Evolutionary conservation across 2,797 vertebrate genomes (phyloP).

Genomic region (Chrysolophus pictus): DNA sequence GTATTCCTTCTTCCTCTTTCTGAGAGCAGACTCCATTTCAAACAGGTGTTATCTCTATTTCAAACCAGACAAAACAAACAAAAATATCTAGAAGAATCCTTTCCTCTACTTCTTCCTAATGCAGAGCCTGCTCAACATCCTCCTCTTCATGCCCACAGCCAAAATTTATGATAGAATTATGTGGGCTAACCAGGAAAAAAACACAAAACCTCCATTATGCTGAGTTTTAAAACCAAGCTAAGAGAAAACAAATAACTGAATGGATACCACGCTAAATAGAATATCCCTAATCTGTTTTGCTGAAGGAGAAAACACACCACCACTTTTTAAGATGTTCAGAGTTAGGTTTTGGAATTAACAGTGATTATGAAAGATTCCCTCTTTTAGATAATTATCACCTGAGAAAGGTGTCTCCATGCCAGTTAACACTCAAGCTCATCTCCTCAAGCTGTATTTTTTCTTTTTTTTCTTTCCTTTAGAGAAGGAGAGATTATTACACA

Average conservation of each 20-base stretch:
- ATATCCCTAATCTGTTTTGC: background rate
- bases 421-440: background rate
- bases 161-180: background rate
- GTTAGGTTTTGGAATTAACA: background rate
- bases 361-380: background rate
- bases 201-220: background rate
- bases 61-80: conserved; percentile 18
- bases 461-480: background rate
- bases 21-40: background rate
- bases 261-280: background rate
- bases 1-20: background rate
- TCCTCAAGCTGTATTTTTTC: background rate
- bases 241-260: background rate
- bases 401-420: background rate
- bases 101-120: background rate
- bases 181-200: background rate
- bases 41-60: background rate
- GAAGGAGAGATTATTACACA: background rate
- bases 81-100: background rate
- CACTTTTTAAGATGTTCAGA: background rate
- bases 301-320: background rate
- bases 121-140: background rate
- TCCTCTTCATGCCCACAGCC: background rate
- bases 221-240: background rate
- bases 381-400: background rate